Evolutionary conservation across 2,888 invertebrate genomes (phyloP).

Genomic region (Cephus sareptanus): DNA sequence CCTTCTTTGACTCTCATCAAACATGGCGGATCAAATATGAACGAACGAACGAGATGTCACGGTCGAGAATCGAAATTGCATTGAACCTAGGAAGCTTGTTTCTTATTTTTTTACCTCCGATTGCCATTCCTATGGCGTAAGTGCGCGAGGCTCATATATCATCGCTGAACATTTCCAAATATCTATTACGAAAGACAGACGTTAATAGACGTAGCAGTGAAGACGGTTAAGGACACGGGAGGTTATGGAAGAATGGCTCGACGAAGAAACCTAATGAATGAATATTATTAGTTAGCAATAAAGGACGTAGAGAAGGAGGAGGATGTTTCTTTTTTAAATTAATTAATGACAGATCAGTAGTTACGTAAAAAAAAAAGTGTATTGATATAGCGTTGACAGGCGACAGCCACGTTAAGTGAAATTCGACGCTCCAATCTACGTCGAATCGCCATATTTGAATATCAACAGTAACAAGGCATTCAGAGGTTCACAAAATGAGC

Average conservation of each 20-base stretch:
- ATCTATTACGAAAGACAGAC: not conserved
- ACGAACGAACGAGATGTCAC: not conserved
- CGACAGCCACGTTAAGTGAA: not conserved
- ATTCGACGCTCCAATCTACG: not conserved
- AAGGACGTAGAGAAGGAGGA: not conserved
- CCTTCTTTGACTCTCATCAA: not conserved
- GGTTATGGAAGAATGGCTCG: not conserved
- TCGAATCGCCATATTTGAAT: not conserved
- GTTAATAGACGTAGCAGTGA: not conserved
- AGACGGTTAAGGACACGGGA: not conserved
- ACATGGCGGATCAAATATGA: not conserved
- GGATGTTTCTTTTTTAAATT: not conserved
- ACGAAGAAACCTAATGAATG: not conserved
- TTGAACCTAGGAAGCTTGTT: not conserved
- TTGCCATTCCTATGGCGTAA: not conserved
- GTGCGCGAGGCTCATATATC: not conserved
- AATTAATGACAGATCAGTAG: not conserved
- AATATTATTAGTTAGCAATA: not conserved
- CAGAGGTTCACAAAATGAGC: not conserved
- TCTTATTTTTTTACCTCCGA: not conserved
- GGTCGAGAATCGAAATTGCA: not conserved
- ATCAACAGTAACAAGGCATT: not conserved
- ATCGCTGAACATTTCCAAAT: not conserved
- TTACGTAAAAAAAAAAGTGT: conserved; percentile 7
- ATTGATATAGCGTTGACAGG: not conserved